Evolutionary conservation across 1,140 invertebrate species (phyloP).

Genomic region (Stegodyphus dumicola): DNA sequence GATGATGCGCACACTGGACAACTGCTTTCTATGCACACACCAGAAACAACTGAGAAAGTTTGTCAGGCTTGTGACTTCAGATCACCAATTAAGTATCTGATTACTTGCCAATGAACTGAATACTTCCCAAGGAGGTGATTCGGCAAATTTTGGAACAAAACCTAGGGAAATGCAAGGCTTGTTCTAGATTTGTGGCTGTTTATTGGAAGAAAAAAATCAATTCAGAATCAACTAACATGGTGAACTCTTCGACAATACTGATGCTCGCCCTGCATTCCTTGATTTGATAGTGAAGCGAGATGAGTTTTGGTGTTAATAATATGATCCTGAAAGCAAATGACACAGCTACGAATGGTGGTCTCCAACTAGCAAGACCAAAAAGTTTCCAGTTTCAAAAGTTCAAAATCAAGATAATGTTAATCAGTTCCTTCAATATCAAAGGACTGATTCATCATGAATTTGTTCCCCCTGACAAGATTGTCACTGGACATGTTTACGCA

Average conservation of each 20-base stretch:
- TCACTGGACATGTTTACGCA: neutral
- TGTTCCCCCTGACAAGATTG: neutral
- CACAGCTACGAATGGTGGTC: neutral
- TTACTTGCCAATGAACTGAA: neutral
- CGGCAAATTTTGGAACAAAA: neutral
- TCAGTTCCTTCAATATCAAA: neutral
- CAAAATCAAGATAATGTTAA: neutral
- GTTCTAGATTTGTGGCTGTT: neutral
- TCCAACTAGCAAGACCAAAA: neutral
- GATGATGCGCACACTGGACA: neutral
- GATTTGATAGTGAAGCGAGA: neutral
- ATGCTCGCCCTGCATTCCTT: neutral
- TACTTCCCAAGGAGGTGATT: neutral
- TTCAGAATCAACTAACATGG: neutral
- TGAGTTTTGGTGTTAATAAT: neutral
- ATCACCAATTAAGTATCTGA: neutral
- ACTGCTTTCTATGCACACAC: neutral
- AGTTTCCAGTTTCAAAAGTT: neutral
- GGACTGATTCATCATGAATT: slow-evolving; percentile 28
- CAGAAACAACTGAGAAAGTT: neutral
- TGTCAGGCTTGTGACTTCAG: neutral
- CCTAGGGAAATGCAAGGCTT: neutral
- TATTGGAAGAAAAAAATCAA: neutral
- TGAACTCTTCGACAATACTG: neutral
- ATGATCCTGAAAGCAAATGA: neutral